Conservation (phyloP, 2,113 vertebrate genomes). For the Hydropotes inermis region DNA sequence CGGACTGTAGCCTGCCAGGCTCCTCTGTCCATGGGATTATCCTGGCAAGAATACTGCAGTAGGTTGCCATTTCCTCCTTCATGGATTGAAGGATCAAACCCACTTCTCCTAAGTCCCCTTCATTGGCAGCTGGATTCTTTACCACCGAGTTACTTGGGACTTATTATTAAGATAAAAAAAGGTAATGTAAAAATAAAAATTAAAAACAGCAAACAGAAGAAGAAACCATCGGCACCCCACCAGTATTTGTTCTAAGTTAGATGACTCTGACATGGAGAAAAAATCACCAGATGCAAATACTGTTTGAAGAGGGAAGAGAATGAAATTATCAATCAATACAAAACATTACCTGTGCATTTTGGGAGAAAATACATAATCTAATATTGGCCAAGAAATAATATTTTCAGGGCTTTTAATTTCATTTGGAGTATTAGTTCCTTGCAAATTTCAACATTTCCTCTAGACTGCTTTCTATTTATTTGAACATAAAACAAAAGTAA, state of each 20-base stretch:
- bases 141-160: background rate
- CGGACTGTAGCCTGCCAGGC: background rate
- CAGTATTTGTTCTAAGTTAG: background rate
- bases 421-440: background rate
- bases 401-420: slow-evolving; percentile 19
- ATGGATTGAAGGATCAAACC: background rate
- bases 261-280: background rate
- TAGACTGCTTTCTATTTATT: background rate
- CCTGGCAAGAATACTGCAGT: background rate
- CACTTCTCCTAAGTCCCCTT: background rate
- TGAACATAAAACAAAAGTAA: background rate
- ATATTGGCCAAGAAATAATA: background rate
- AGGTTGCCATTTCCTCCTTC: background rate
- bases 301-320: background rate
- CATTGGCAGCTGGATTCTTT: background rate
- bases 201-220: background rate
- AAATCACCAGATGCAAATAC: background rate
- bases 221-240: background rate
- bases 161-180: background rate
- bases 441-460: background rate
- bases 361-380: background rate
- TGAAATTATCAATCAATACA: background rate
- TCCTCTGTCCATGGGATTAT: background rate
- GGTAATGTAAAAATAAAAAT: background rate
- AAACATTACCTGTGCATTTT: background rate